Evolutionary conservation across 2,113 vertebrate species (phyloP), one percentile per base, ranked within the genome.

Genomic region (Menidia beryllina): DNA sequence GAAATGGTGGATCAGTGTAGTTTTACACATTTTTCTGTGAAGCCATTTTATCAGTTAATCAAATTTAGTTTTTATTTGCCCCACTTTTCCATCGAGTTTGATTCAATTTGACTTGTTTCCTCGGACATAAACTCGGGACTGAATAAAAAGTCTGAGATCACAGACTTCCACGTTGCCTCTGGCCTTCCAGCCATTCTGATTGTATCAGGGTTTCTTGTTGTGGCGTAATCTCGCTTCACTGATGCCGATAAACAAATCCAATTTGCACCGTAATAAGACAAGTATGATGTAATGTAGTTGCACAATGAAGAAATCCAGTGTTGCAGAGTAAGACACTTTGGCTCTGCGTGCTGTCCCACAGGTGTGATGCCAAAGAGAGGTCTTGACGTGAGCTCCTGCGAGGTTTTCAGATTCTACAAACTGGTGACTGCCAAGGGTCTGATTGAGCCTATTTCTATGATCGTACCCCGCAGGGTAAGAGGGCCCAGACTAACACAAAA

Each of bases 321-420:
- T n/a, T n/a, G n/a, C n/a, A n/a, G 41, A 19, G 19, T 45, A 7
- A 45, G 2, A 45, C 17, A 19, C 3, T 45, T 45, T 45, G 17
- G 13, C 0, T 47, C 25, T 47, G 48, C 69, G 27, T 68, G 55
- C 53, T 0, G 71, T 48, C 56, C 65, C 34, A 1, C 82, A 98
- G 97, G 95, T 89, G 67, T 92, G 21, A 96, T 98, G 96, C 96
- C 97, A 86, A 98, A 98, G 91, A 93, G 96, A 82, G 97, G 97
- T 26, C 93, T 98, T 48, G 94, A 98, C 11, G 95, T 97, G 62
- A 94, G 92, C 62, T 89, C 94, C 69, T 98, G 97, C 13, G 97
- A 98, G 90, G 94, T 98, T 81, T 98, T 97, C 93, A 94, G 96
- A 85, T 98, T 98, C 89, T 98, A 98, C 91, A 97, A 95, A 72